Evolutionary conservation across 35 echinoderm and acorn worm species (phyloP), one percentile per base, ranked within the genome.

Genomic region (Apostichopus parvimensis): DNA sequence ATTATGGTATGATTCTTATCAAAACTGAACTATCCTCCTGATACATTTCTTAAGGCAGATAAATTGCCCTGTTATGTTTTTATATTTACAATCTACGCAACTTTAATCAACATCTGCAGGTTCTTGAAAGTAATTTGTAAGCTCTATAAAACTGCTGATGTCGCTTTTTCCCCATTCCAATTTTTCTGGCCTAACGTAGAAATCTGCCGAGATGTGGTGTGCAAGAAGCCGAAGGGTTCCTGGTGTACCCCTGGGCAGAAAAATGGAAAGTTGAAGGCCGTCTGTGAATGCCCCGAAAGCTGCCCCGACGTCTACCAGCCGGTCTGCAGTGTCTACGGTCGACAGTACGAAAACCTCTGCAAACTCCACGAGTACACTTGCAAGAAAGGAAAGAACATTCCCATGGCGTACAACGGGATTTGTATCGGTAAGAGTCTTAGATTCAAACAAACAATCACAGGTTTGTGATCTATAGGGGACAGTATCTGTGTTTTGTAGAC

Each of bases 311-410:
- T 92, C 9, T 61, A 26, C 1, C 52, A 78, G 10, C 94, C 95
- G 12, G 97, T 99, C 10, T 99, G 97, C 90, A 99, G 97, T 70
- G 94, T 95, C 5, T 99, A 95, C 77, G 97, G 97, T 54, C 94
- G 90, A 57, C 95, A 99, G 85, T 99, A 96, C 56, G 95, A 99
- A 45, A 99, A 93, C 79, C 64, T 93, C 17, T 99, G 97, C 64
- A 57, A 93, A 34, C 80, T 99, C 3, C 95, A 96, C 78, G 57
- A 75, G 87, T 86, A 83, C 73, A 91, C 93, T 1, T 99, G 97
- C 80, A 82, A 94, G 77, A 99, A 94, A 92, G 57, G 61, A 5
- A 93, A 89, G 73, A 79, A 59, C 57, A 96, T 96, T 53, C 87
- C 79, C 6, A 25, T 96, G 76, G 97, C 97, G 9, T 93, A 91